phyloP scores from a whole-genome alignment of 2,888 invertebrate species.

The Saturnia pavonia region DNA sequence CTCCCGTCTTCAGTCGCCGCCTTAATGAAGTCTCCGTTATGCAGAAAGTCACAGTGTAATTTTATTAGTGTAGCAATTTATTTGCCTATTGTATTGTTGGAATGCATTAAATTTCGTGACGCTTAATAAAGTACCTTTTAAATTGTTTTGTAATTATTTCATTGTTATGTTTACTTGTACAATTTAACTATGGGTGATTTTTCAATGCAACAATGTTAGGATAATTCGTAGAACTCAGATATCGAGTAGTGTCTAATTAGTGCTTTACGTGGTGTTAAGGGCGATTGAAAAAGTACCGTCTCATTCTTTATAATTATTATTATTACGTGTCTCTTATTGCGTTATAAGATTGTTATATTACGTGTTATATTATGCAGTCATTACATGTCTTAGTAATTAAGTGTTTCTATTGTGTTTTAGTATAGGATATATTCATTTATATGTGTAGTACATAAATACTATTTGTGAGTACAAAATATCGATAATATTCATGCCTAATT shows the following conservation, averaged over 20 bases:
- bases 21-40: constrained; percentile 16
- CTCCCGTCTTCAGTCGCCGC: background rate
- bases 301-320: too few relatives aligned
- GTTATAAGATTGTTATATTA: too few relatives aligned
- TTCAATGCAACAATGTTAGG: background rate
- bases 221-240: background rate
- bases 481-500: too few relatives aligned
- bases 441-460: too few relatives aligned
- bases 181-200: background rate
- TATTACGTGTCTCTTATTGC: too few relatives aligned
- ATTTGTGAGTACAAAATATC: too few relatives aligned
- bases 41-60: constrained; percentile 6
- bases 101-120: background rate
- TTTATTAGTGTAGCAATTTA: background rate
- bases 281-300: too few relatives aligned
- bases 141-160: background rate
- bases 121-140: background rate
- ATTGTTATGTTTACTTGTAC: background rate
- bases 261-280: too few relatives aligned
- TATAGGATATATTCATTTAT: too few relatives aligned
- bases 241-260: background rate
- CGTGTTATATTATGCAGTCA: too few relatives aligned
- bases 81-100: background rate
- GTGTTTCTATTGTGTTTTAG: too few relatives aligned
- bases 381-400: too few relatives aligned